Evolutionary conservation across 2,888 invertebrate genomes (phyloP).

Genomic region (Daptonema setosum): DNA sequence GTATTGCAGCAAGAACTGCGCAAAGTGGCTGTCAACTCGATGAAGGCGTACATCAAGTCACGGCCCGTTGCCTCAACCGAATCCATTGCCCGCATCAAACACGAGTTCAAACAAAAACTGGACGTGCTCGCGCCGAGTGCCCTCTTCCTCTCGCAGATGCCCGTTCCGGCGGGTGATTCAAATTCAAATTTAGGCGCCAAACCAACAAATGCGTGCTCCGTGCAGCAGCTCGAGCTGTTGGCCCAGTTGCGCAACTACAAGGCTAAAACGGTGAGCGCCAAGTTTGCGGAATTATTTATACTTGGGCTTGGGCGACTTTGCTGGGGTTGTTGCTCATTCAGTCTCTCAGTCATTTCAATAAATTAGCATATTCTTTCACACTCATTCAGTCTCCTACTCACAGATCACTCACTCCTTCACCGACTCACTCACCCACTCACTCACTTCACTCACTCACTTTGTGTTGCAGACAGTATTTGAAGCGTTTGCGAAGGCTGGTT

Average conservation of each 20-base stretch:
- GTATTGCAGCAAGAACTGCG: conserved; percentile 32
- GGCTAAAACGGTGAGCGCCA: conserved; percentile 43
- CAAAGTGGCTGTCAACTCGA: conserved; percentile 62
- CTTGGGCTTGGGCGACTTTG: not conserved
- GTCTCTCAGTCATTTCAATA: too few species aligned
- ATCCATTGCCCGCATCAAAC: conserved; percentile 64
- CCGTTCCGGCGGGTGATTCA: too few species aligned
- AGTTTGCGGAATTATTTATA: not conserved
- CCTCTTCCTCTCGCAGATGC: too few species aligned
- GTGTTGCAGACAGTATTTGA: conserved; percentile 69
- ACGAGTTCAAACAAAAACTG: conserved; percentile 9
- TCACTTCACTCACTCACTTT: not conserved
- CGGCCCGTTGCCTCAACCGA: conserved; percentile 69
- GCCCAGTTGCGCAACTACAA: conserved; percentile 51
- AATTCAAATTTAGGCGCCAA: too few species aligned
- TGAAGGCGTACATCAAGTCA: conserved; percentile 66
- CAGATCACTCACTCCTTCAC: not conserved
- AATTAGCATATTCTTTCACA: too few species aligned
- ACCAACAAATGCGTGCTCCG: too few species aligned
- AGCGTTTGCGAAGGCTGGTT: conserved; percentile 56
- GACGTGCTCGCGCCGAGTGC: conserved; percentile 8
- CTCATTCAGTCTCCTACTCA: too few species aligned
- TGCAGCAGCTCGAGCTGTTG: conserved; percentile 9
- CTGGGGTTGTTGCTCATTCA: not conserved
- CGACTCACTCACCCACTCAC: not conserved